These are phyloP conservation scores for Parotocinclus haroldoi DNA, from an alignment of 2,797 vertebrate species.

Conservation along the genomic window DNA sequence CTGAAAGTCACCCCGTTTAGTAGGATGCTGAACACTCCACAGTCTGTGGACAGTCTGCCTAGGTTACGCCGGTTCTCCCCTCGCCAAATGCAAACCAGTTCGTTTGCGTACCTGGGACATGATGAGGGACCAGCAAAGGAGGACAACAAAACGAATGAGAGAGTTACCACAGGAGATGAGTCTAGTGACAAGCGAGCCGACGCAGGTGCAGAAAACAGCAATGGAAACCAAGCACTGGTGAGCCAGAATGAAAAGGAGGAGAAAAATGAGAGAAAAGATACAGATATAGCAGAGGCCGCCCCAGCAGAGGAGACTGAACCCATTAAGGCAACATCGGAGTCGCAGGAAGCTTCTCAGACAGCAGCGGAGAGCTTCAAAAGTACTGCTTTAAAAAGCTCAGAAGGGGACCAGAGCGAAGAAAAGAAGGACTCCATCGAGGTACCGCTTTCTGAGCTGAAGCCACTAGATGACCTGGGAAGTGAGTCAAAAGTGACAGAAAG, in stretches of 20 bases:
- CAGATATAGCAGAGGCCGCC: slow-evolving; percentile 42
- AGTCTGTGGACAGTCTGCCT: slow-evolving; percentile 94
- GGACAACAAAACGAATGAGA: slow-evolving; percentile 37
- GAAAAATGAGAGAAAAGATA: slow-evolving; percentile 29
- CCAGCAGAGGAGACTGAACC: slow-evolving; percentile 55
- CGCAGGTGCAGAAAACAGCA: slow-evolving; percentile 5
- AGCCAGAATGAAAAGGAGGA: slow-evolving; percentile 54
- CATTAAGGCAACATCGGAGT: slow-evolving; percentile 56
- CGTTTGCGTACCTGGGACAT: slow-evolving; percentile 86
- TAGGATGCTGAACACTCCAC: slow-evolving; percentile 88
- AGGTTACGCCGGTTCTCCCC: slow-evolving; percentile 86
- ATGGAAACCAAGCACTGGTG: slow-evolving; percentile 36
- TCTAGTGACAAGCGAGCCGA: slow-evolving; percentile 46
- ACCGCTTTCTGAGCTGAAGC: slow-evolving; percentile 79
- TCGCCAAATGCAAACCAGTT: slow-evolving; percentile 84
- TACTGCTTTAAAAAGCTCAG: slow-evolving; percentile 54
- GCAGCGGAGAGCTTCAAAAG: slow-evolving; percentile 69
- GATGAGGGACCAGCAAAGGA: slow-evolving; percentile 60
- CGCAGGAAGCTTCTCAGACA: slow-evolving; percentile 77
- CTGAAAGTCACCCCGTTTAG: slow-evolving; percentile 88
- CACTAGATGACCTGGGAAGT: slow-evolving; percentile 64
- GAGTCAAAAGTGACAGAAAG: slow-evolving; percentile 70
- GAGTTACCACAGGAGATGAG: slow-evolving; percentile 33
- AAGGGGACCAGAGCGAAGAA: slow-evolving; percentile 48
- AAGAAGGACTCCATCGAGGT: slow-evolving; percentile 84